Conservation (phyloP, 2,888 invertebrate genomes). For the Asteroscopus sphinx region DNA sequence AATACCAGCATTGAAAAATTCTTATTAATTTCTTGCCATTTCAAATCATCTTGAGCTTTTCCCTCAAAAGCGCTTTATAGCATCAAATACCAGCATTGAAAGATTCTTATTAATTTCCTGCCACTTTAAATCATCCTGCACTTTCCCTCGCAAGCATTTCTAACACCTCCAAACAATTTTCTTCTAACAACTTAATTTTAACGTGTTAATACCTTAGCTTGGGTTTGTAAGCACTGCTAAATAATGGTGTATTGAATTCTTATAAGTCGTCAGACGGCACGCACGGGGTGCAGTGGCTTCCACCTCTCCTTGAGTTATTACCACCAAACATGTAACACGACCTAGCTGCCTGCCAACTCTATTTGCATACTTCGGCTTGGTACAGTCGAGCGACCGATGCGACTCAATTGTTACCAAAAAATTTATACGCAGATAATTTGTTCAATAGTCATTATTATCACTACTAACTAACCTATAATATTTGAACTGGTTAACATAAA, state of each 20-base stretch:
- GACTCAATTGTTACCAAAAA: conserved; percentile 9
- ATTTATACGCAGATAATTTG: neutral
- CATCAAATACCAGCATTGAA: too few relatives aligned
- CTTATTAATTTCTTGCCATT: too few relatives aligned
- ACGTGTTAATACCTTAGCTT: conserved; percentile 46
- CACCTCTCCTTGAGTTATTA: conserved; percentile 77
- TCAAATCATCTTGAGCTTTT: too few relatives aligned
- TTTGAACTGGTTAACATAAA: too few relatives aligned
- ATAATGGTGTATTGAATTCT: conserved; percentile 76
- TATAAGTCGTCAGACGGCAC: conserved; percentile 77
- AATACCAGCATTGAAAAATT: too few relatives aligned
- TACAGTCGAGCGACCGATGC: conserved; percentile 43
- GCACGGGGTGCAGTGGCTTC: conserved; percentile 74
- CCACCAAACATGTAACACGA: conserved; percentile 79
- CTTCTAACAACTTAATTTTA: conserved; percentile 57
- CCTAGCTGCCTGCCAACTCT: conserved; percentile 67
- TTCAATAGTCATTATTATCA: neutral
- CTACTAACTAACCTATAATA: too few relatives aligned
- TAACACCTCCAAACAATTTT: conserved; percentile 25
- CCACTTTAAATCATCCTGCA: neutral
- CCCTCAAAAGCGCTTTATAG: too few relatives aligned
- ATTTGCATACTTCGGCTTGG: conserved; percentile 74
- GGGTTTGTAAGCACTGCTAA: conserved; percentile 61
- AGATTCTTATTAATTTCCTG: too few relatives aligned
- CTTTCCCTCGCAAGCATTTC: neutral